Evolutionary conservation across 2,888 invertebrate genomes (phyloP), one percentile per base, ranked within the genome.

Genomic region (Blera fallax): DNA sequence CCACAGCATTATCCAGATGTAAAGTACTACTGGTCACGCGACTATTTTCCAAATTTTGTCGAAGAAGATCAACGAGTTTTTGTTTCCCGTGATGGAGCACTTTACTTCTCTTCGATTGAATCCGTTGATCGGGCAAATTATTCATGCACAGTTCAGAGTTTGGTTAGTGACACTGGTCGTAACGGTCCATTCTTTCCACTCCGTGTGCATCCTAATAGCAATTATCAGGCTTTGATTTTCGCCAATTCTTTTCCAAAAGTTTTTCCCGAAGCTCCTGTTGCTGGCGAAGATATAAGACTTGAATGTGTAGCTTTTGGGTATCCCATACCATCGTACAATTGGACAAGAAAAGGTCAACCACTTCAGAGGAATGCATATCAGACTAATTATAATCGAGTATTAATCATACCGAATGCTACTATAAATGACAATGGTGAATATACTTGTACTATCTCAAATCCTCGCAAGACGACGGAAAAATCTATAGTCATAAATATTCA

Each of bases 291-390:
- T 92, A 97, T 98, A 14, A 94, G 97, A 81, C 92, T 99, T 65
- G 99, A 99, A 93, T 99, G 99, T 93, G 94, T 99, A 88, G 98
- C 98, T 2, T 98, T 98, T 93, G 99, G 98, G 91, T 98, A 98
- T 91, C 98, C 98, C 18, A 96, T 98, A 54, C 98, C 98, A 21
- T 95, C 96, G 0, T 98, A 98, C 90, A 98, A 98, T 91, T 98
- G 98, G 98, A 98, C 98, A 0, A 94, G 97, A 87, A 94, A 93
- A 88, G 95, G 95, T 74, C 94, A 94, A 32, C 93, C 93, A 16
- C 93, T 98, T 73, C 98, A 98, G 2, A 94, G 95, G 85, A 95
- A 95, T 88, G 94, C 97, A 0, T 93, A 93, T 81, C 93, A 95
- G 2, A 94, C 94, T 56, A 98, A 95, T 90, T 97, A 95, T 91